Percentiles rank a stretch among this genome's conserved stretches.
phyloP scores from a whole-genome alignment of 2,113 vertebrate genomes.

The Podiceps cristatus region DNA sequence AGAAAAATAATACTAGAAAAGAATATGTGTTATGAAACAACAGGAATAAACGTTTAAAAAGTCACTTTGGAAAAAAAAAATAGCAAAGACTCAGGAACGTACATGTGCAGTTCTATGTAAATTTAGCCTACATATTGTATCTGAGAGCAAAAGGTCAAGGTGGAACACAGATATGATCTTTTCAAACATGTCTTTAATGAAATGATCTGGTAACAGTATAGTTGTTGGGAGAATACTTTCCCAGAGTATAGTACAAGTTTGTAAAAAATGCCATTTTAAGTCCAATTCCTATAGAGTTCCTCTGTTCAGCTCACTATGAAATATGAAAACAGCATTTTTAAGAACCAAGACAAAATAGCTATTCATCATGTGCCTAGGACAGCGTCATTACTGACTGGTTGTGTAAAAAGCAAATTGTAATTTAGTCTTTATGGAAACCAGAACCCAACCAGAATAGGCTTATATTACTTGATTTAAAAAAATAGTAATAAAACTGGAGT shows the following conservation, averaged over 20 bases:
- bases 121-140: constrained; percentile 31
- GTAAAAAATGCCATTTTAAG: not conserved
- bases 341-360: not conserved
- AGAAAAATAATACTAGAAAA: constrained; percentile 57
- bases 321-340: not conserved
- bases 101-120: constrained; percentile 35
- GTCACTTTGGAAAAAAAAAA: constrained; percentile 37
- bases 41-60: constrained; percentile 56
- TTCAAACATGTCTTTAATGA: not conserved
- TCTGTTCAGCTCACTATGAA: not conserved
- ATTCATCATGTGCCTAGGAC: not conserved
- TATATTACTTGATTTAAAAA: not conserved
- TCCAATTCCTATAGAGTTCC: not conserved
- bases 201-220: not conserved
- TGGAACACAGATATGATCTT: not conserved
- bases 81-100: constrained; percentile 35
- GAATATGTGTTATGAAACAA: constrained; percentile 47
- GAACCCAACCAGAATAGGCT: not conserved
- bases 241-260: not conserved
- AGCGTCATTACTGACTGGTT: not conserved
- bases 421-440: not conserved
- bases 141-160: not conserved
- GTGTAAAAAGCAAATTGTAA: not conserved
- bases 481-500: not conserved
- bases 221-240: not conserved